Percentiles rank a stretch among this genome's conserved stretches.
Conservation (phyloP, 2,888 invertebrate species). For the Cetonia aurata region DNA sequence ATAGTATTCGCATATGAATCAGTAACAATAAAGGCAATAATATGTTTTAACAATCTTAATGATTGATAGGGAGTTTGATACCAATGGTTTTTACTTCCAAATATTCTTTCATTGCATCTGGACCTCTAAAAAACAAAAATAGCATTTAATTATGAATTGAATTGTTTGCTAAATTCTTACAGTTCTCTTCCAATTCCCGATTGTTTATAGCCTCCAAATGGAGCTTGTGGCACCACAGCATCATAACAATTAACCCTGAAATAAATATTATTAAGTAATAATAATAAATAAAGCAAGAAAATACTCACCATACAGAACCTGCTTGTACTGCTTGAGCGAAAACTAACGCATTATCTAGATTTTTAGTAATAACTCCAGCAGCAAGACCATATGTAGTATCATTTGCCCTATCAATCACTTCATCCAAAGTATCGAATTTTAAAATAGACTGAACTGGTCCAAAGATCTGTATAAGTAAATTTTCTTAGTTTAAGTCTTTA, state of each 20-base stretch:
- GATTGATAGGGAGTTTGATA: slow-evolving; percentile 65
- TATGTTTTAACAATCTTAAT: slow-evolving; percentile 17
- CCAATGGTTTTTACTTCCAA: slow-evolving; percentile 84
- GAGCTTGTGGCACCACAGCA: slow-evolving; percentile 79
- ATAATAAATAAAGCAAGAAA: not conserved
- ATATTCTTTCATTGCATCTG: slow-evolving; percentile 83
- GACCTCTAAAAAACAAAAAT: slow-evolving; percentile 72
- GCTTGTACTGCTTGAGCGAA: slow-evolving; percentile 82
- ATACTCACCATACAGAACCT: slow-evolving; percentile 82
- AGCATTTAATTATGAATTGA: slow-evolving; percentile 25
- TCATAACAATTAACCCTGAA: slow-evolving; percentile 83
- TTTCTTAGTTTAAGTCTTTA: not conserved
- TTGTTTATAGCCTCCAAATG: slow-evolving; percentile 91
- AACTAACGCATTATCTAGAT: slow-evolving; percentile 81
- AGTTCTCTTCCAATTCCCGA: slow-evolving; percentile 89
- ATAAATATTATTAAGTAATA: slow-evolving; percentile 15
- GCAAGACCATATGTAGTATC: slow-evolving; percentile 85
- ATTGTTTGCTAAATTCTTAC: slow-evolving; percentile 62
- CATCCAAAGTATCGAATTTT: slow-evolving; percentile 83
- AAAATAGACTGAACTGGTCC: slow-evolving; percentile 91
- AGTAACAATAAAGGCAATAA: not conserved
- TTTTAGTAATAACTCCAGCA: slow-evolving; percentile 84
- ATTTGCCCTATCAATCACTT: slow-evolving; percentile 87
- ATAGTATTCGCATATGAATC: not conserved
- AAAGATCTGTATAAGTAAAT: slow-evolving; percentile 76